Evolutionary conservation across 2,888 invertebrate genomes (phyloP), one percentile per base, ranked within the genome.

Genomic region (Scaptomyza reducta): DNA sequence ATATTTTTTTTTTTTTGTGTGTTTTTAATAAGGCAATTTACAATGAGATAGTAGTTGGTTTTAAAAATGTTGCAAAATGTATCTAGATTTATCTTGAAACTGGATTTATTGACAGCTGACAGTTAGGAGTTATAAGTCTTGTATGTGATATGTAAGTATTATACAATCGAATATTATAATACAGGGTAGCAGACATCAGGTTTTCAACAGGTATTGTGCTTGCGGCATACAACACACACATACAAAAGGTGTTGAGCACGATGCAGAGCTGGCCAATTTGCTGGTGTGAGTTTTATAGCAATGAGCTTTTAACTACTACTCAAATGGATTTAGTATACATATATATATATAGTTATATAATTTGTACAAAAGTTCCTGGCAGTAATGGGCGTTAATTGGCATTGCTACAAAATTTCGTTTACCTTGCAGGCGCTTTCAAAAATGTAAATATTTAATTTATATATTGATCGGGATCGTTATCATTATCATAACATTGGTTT

Each of bases 401-500:
- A 40, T 55, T 51, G 25, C 42, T 59, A 60, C n/a, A 41, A 40
- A 53, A 29, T 33, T 56, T 13, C 33, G 9, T 42, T 74, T 73
- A 77, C 78, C 78, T 77, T 63, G 57, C 29, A 45, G 53, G 53
- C 72, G 56, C 62, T 63, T 74, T 44, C 22, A 64, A 75, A 65
- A 67, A 44, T 16, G 16, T 53, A 33, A 61, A 41, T 41, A 33
- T 16, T 57, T 11, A 18, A 3, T 27, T 33, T 18, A n/a, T 3
- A 76, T 45, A 47, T 51, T 41, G 44, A 62, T 65, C 38, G 61
- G 56, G 50, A 61, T 66, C 44, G 49, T 61, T 58, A 58, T 62
- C 45, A 45, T 58, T 65, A 59, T 45, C 55, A 66, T 47, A 5
- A 66, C 63, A 78, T 83, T 79, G 83, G 82, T 86, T 82, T 88